Conservation (phyloP, 2,888 invertebrate genomes). For the Lepidonotus clava region DNA sequence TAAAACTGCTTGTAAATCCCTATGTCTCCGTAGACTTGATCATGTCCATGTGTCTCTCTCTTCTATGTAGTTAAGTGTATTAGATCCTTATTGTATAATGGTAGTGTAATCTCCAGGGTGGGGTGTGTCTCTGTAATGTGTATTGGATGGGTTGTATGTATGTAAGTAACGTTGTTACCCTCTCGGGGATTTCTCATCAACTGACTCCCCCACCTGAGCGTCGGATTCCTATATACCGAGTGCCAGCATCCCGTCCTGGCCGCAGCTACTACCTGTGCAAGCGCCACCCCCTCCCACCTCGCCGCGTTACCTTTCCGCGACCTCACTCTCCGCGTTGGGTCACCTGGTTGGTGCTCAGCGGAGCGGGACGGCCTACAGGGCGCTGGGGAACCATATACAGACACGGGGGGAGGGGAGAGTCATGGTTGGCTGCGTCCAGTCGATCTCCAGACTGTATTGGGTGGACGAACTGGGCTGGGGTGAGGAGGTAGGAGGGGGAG, state of each 20-base stretch:
- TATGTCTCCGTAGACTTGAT: too few relatives aligned
- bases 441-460: slow-evolving; percentile 1
- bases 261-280: neutral
- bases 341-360: neutral
- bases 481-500: neutral
- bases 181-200: too few relatives aligned
- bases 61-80: neutral
- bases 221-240: too few relatives aligned
- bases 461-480: neutral
- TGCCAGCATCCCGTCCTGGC: neutral
- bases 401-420: neutral
- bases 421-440: neutral
- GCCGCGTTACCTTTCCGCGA: neutral
- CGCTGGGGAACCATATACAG: neutral
- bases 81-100: neutral
- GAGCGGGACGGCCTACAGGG: neutral
- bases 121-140: neutral
- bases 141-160: neutral
- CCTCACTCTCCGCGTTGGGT: neutral
- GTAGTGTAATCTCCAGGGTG: neutral
- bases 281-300: neutral
- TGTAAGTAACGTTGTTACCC: neutral
- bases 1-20: too few relatives aligned
- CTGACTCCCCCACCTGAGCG: too few relatives aligned
- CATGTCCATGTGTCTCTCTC: too few relatives aligned